Percentiles rank a stretch among this genome's conserved stretches.
Conservation (phyloP, 1,140 invertebrate species). For the Micrasema longulum region DNA sequence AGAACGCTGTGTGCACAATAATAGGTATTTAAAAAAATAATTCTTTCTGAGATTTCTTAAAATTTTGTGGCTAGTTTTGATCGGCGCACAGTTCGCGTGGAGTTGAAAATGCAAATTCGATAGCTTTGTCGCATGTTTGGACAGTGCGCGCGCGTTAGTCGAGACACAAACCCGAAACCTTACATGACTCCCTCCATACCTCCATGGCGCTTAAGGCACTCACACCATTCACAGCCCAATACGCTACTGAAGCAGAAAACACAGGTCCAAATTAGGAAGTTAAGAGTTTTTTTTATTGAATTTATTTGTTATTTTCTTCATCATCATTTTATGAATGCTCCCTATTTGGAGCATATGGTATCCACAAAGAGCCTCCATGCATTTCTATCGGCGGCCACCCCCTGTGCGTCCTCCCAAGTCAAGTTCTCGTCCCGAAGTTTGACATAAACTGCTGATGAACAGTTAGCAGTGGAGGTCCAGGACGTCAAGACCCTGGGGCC, state of each 20-base stretch:
- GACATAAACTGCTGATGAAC: no score
- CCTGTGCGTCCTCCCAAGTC: no score
- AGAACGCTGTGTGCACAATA: no score
- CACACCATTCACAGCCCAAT: no score
- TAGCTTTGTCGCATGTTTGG: conserved; percentile 54
- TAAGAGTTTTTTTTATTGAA: background rate
- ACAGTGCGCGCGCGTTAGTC: conserved; percentile 37
- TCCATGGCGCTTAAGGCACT: no score
- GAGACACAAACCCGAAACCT: conserved; percentile 42
- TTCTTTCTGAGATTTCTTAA: background rate
- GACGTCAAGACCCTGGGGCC: no score
- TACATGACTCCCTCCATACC: background rate
- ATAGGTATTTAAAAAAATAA: background rate
- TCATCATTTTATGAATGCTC: background rate
- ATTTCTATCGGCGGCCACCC: no score
- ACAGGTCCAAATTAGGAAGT: background rate
- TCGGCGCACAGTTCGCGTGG: conserved; percentile 15
- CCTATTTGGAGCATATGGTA: background rate
- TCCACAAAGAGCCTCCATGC: background rate
- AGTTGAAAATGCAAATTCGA: conserved; percentile 53
- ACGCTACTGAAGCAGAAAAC: no score
- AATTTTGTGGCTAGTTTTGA: background rate
- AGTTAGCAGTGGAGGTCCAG: no score
- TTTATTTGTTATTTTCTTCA: background rate
- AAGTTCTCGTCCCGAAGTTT: no score